These are phyloP conservation scores for Cosmopolites sordidus DNA, from an alignment of 2,888 invertebrate genomes.

Conservation along the genomic window DNA sequence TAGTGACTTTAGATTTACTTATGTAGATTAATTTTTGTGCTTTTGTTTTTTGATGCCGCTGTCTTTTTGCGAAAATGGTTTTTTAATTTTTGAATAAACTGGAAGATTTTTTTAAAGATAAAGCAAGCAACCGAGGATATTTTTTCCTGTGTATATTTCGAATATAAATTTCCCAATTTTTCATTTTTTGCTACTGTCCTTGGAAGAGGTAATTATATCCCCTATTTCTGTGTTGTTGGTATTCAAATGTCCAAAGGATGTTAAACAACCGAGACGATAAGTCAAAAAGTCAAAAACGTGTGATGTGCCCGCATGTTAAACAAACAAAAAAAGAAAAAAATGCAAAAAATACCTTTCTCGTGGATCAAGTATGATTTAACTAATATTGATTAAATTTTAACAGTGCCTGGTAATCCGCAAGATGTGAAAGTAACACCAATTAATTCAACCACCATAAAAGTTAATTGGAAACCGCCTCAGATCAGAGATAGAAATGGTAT, in stretches of 20 bases:
- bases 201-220: conserved; percentile 48
- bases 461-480: conserved; percentile 90
- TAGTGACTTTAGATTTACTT: conserved; percentile 40
- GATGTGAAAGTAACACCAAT: conserved; percentile 83
- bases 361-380: not conserved
- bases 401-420: conserved; percentile 97
- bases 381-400: conserved; percentile 40
- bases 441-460: conserved; percentile 94
- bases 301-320: conserved; percentile 46
- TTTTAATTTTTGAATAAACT: conserved; percentile 24
- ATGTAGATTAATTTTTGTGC: conserved; percentile 38
- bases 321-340: conserved; percentile 24
- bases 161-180: not conserved
- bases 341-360: not conserved
- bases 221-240: conserved; percentile 59
- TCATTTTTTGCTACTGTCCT: conserved; percentile 21
- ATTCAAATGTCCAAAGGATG: conserved; percentile 59
- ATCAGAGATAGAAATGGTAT: conserved; percentile 91
- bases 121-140: conserved; percentile 7
- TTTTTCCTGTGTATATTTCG: not conserved
- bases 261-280: conserved; percentile 34
- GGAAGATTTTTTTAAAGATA: conserved; percentile 15
- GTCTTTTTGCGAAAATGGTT: conserved; percentile 22
- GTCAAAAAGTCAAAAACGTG: conserved; percentile 38
- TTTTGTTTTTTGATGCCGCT: conserved; percentile 31